Conservation (phyloP, 1,140 invertebrate species). For the Ceratina calcarata region DNA sequence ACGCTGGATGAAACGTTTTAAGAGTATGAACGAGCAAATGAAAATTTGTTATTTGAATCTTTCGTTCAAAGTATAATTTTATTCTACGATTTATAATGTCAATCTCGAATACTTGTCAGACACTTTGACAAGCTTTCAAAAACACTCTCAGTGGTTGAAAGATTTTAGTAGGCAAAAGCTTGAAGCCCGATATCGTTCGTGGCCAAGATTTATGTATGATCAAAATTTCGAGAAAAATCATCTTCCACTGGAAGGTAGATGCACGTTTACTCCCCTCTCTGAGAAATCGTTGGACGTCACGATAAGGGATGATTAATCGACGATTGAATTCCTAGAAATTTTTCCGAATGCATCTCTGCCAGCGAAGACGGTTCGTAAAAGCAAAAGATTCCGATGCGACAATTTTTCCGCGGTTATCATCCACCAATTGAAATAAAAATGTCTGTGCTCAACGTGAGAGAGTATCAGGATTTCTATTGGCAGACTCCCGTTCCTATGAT, state of each 20-base stretch:
- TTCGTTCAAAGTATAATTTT: no score
- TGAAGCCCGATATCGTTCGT: no score
- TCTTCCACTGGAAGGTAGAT: background rate
- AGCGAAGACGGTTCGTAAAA: background rate
- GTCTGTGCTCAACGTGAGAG: background rate
- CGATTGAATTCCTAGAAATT: background rate
- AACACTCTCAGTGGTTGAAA: no score
- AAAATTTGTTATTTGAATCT: no score
- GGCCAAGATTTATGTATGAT: background rate
- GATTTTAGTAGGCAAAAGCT: no score
- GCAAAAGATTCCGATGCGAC: background rate
- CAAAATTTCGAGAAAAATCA: background rate
- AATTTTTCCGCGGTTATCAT: background rate
- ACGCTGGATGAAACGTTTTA: no score
- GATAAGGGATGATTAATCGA: constrained; percentile 25
- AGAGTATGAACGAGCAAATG: no score
- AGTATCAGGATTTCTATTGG: background rate
- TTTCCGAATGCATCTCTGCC: background rate
- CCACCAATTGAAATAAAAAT: background rate
- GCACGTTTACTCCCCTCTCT: background rate
- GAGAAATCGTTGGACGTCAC: no score
- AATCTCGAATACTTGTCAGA: no score
- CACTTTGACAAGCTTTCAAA: no score
- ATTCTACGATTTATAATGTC: no score
- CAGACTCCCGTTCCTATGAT: no score